phyloP scores from a whole-genome alignment of 2,113 vertebrate genomes.

The Perccottus glenii region DNA sequence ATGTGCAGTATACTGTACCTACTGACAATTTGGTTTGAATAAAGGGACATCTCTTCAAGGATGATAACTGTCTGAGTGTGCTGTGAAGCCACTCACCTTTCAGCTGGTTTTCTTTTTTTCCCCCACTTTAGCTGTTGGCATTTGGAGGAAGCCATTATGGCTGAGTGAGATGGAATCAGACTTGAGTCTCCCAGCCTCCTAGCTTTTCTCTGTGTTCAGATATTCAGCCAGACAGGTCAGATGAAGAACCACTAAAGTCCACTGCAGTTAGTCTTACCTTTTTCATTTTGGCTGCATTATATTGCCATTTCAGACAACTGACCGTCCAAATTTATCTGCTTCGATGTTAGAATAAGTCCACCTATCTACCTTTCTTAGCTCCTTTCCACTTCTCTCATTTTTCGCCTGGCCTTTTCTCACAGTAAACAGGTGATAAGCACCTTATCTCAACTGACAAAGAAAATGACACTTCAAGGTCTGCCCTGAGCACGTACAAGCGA shows the following conservation, averaged over 20 bases:
- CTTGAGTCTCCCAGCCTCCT: conserved; percentile 24
- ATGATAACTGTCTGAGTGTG: conserved; percentile 34
- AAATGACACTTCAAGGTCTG: conserved; percentile 63
- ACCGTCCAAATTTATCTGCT: not conserved
- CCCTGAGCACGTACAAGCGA: conserved; percentile 14
- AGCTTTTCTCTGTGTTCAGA: conserved; percentile 25
- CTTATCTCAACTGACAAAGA: conserved; percentile 53
- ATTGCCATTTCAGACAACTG: not conserved
- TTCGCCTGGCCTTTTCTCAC: conserved; percentile 3
- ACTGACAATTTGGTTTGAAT: conserved; percentile 33
- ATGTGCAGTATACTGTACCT: not conserved
- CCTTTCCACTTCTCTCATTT: not conserved
- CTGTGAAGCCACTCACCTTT: conserved; percentile 26
- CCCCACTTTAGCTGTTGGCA: conserved; percentile 21
- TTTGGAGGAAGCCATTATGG: conserved; percentile 44
- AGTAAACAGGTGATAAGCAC: conserved; percentile 45
- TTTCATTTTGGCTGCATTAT: conserved; percentile 7
- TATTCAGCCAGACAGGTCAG: conserved; percentile 8
- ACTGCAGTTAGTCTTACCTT: conserved; percentile 13
- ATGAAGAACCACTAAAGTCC: conserved; percentile 20
- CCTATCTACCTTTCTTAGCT: not conserved
- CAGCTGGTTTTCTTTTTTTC: conserved; percentile 3
- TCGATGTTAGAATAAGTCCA: not conserved
- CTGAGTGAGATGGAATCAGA: conserved; percentile 40
- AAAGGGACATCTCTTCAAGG: conserved; percentile 37